Evolutionary conservation across 2,113 vertebrate genomes (phyloP), one percentile per base, ranked within the genome.

Genomic region (Rhombomys opimus): DNA sequence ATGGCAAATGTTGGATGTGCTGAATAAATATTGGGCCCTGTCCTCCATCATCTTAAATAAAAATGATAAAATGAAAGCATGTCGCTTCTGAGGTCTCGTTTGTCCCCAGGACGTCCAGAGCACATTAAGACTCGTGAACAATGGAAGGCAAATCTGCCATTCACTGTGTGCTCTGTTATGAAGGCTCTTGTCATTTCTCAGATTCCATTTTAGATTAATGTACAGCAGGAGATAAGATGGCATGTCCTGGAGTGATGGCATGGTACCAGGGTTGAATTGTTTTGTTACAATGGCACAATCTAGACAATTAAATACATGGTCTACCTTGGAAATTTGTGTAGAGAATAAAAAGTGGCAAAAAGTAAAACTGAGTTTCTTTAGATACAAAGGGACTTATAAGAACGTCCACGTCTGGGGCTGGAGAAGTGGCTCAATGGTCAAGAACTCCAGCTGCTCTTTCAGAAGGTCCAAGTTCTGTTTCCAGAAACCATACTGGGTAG

Each of bases 41-140:
- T 89, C 94, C 94, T 96, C 61, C 41, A 59, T 97, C 93, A 95
- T n/a, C 97, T 96, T 93, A 96, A 97, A 87, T 93, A 94, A 97
- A 96, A 75, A 61, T 93, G 97, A 97, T 95, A 95, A 97, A 95
- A 97, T 85, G 94, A 97, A 96, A 98, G 94, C 67, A 61, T 25
- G 65, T 73, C 15, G 1, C 73, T 59, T 22, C 91, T 10, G 76
- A 95, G 72, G 61, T 96, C 80, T 96, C 92, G 67, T 97, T 94
- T 95, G 85, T 97, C 93, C 93, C 77, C 76, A 80, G 80, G 73
- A 95, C 92, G 65, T 75, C 89, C 88, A 35, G 2, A 57, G 95
- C 54, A 15, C 27, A 13, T 73, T 87, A 41, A 77, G 63, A 73
- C 90, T 30, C 5, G 6, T 4, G 15, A 50, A 25, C 57, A 61